Evolutionary conservation across 2,113 vertebrate species (phyloP).

Genomic region (Megaceryle torquata): DNA sequence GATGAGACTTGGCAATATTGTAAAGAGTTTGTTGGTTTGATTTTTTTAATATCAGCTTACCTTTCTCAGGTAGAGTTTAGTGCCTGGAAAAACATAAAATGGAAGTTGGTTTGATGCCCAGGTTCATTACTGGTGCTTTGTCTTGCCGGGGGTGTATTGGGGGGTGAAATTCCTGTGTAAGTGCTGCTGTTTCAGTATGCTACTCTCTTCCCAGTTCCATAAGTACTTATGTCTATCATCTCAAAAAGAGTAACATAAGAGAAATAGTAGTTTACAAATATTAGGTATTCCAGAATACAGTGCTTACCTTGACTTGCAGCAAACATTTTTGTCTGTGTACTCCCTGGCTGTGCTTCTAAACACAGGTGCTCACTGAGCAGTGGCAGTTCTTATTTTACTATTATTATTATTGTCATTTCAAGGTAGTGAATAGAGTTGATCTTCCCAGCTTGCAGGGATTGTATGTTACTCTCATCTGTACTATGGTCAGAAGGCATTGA

Average conservation of each 20-base stretch:
- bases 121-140: not conserved
- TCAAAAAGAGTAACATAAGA: not conserved
- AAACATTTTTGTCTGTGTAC: not conserved
- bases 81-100: not conserved
- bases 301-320: not conserved
- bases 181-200: not conserved
- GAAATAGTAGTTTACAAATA: not conserved
- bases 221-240: not conserved
- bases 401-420: not conserved
- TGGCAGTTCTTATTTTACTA: not conserved
- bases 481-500: not conserved
- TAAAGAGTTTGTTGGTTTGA: not conserved
- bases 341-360: not conserved
- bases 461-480: not conserved
- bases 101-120: not conserved
- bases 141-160: no score
- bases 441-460: not conserved
- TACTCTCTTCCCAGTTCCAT: not conserved
- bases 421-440: not conserved
- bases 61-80: not conserved
- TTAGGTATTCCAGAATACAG: not conserved
- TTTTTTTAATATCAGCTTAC: not conserved
- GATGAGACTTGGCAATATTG: not conserved
- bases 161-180: rapidly evolving
- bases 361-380: not conserved